These are phyloP conservation scores for Sycophila sp. DNA, from an alignment of 1,140 invertebrate genomes.

Conservation along the genomic window DNA sequence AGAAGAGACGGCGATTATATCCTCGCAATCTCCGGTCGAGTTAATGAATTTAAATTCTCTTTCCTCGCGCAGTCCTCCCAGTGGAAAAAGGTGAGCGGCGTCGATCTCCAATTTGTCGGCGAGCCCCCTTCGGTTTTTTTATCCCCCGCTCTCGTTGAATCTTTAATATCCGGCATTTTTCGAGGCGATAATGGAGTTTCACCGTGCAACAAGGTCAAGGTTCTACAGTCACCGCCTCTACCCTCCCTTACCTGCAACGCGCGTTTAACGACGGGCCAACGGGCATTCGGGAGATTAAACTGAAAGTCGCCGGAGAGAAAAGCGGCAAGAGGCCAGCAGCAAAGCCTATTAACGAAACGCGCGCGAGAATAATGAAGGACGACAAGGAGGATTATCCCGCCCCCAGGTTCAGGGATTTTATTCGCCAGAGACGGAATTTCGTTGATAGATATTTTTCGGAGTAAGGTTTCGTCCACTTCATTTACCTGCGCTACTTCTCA, in stretches of 20 bases:
- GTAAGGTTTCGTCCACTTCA: too few species aligned
- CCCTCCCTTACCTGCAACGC: not conserved
- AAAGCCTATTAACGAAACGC: conserved; percentile 2
- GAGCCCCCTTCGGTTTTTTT: not conserved
- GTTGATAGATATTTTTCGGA: too few species aligned
- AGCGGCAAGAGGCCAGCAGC: not conserved
- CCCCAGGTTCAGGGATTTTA: not conserved
- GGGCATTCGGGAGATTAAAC: too few species aligned
- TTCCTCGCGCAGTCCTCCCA: too few species aligned
- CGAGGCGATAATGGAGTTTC: conserved; percentile 7
- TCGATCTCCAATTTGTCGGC: not conserved
- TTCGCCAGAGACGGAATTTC: not conserved
- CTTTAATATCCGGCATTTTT: conserved; percentile 31
- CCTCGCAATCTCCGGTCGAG: not conserved
- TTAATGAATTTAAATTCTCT: not conserved
- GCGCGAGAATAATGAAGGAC: conserved; percentile 16
- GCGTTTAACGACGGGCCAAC: not conserved
- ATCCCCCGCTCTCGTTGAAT: not conserved
- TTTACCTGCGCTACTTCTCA: too few species aligned
- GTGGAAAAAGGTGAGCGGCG: not conserved
- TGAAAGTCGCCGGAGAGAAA: not conserved
- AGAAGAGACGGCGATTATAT: not conserved
- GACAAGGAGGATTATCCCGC: not conserved
- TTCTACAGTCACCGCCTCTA: not conserved
- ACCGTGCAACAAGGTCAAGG: conserved; percentile 10